Evolutionary conservation across 1,140 invertebrate species (phyloP).

Genomic region (Sesamia nonagrioides): DNA sequence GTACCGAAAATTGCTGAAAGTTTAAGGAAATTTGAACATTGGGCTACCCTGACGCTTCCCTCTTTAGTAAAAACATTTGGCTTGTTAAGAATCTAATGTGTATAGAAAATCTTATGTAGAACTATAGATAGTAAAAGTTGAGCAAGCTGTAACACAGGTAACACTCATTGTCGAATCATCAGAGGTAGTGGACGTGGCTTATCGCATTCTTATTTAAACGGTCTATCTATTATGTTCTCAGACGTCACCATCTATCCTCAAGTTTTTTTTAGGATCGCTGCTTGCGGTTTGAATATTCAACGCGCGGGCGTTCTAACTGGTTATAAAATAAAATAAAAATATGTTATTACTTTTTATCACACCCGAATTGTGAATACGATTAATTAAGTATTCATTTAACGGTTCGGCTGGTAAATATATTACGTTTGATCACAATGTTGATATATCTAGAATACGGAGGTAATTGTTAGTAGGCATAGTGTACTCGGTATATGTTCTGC

Average conservation of each 20-base stretch:
- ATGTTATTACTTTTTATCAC: conserved; percentile 36
- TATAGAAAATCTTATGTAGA: too few relatives aligned
- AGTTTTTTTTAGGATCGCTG: conserved; percentile 19
- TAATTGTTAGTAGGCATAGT: conserved; percentile 25
- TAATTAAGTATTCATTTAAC: conserved; percentile 41
- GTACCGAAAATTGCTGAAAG: too few relatives aligned
- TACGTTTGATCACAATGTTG: conserved; percentile 13
- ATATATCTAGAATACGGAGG: conserved; percentile 26
- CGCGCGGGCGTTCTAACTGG: conserved; percentile 39
- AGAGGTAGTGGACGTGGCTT: conserved; percentile 4
- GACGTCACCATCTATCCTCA: conserved; percentile 25
- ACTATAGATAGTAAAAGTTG: conserved; percentile 5
- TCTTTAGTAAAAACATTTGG: too few relatives aligned
- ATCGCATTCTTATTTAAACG: neutral
- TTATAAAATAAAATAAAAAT: conserved; percentile 33
- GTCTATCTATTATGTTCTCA: conserved; percentile 6
- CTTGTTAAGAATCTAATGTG: too few relatives aligned
- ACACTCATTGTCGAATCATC: neutral
- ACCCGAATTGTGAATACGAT: conserved; percentile 40
- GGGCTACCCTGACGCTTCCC: too few relatives aligned
- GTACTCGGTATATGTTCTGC: neutral
- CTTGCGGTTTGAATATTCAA: conserved; percentile 35
- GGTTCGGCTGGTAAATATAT: conserved; percentile 19
- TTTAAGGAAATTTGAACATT: too few relatives aligned
- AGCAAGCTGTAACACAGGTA: neutral